Base-by-base conservation (phyloP, 2,797 vertebrate genomes). In the Lepus townsendii region DNA sequence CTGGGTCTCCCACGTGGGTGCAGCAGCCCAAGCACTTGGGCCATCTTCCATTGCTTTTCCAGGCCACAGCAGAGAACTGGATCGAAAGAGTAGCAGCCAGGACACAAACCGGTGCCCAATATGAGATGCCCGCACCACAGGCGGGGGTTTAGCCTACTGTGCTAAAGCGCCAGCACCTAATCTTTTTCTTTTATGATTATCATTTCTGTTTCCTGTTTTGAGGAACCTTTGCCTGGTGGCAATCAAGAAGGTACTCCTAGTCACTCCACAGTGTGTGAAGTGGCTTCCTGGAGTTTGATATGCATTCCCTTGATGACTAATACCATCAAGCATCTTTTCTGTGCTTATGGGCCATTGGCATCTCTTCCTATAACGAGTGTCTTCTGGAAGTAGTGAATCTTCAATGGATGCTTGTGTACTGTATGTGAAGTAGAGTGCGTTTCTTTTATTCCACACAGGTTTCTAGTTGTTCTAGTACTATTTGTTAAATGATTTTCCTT, bases 401-500 rank as follows among this genome's bases (percentile, higher is more conserved):
- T 60, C 42, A 83, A 77, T 2, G n/a, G 71, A 78, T 84, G 65
- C 63, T 88, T 62, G 16, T 66, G 30, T n/a, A 22, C 13, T 20
- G 13, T 22, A 2, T 76, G 24, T 14, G 35, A 87, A 22, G 50
- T 24, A 86, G 27, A 26, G 17, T 73, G 57, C n/a, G 17, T 62
- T 68, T 52, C 19, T 42, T 73, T 79, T 50, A 16, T n/a, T 47
- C 16, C 50, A 35, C 5, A 38, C 38, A 30, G 2, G 12, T 66
- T 83, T 17, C 57, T n/a, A 65, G 54, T 66, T 89, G 47, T 68
- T 79, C 13, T 35, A 79, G 19, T 27, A 72, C 2, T 24, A 35
- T 62, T 50, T 68, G 66, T 22, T 78, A 88, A 83, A 91, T 72
- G 54, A 76, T 26, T 91, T 83, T 86, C 57, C 62, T 77, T 83